A percentile compares a stretch with the other conserved stretches of the same genome.
Evolutionary conservation across 2,888 invertebrate species (phyloP).

Genomic region (Craniophora ligustri): DNA sequence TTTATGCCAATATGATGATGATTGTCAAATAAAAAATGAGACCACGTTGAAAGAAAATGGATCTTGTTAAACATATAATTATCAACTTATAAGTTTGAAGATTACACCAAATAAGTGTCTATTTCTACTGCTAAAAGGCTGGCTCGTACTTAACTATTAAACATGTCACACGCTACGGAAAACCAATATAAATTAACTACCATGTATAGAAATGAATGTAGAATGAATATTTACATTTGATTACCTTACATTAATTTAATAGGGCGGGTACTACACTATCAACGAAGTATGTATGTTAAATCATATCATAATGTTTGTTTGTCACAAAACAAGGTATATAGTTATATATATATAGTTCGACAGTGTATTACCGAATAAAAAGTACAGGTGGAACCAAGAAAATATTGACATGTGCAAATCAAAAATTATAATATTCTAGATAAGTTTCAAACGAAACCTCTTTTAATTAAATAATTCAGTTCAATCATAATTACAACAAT

Average conservation of each 20-base stretch:
- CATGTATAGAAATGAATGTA: conserved; percentile 61
- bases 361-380: conserved; percentile 47
- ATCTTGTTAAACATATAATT: conserved; percentile 32
- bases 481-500: conserved; percentile 68
- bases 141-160: conserved; percentile 63
- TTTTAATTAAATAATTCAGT: conserved; percentile 62
- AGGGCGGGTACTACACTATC: conserved; percentile 46
- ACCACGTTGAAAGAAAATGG: conserved; percentile 49
- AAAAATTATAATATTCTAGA: conserved; percentile 45
- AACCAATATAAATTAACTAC: conserved; percentile 74
- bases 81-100: conserved; percentile 29
- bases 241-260: conserved; percentile 45
- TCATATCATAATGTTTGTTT: conserved; percentile 3
- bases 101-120: conserved; percentile 29
- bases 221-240: conserved; percentile 78
- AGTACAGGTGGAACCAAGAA: conserved; percentile 46
- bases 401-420: conserved; percentile 50
- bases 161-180: conserved; percentile 60
- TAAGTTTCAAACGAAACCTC: conserved; percentile 56
- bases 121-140: conserved; percentile 59
- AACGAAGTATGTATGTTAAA: conserved; percentile 13
- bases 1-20: conserved; percentile 31
- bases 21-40: conserved; percentile 48
- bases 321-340: conserved; percentile 1
- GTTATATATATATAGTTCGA: too few relatives aligned